A percentile compares a stretch with the other conserved stretches of the same genome.
phyloP scores from a whole-genome alignment of 2,888 invertebrate species.

The Patella pellucida region DNA sequence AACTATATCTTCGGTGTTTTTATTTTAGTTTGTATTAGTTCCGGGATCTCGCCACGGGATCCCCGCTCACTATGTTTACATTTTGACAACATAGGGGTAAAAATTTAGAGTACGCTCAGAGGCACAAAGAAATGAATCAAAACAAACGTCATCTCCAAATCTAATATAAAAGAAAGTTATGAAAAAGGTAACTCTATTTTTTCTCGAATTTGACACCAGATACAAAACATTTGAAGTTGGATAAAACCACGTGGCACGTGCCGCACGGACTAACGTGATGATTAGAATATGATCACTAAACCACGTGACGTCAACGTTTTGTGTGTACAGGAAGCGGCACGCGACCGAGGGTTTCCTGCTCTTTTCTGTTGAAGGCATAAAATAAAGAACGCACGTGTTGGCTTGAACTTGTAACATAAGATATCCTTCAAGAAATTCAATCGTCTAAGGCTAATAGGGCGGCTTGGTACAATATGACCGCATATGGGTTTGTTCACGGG shows the following conservation, averaged over 20 bases:
- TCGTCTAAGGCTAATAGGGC: no score
- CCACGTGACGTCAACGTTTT: slow-evolving; percentile 11
- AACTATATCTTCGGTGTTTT: no score
- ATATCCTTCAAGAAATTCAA: slow-evolving; percentile 3
- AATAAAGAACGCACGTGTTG: not conserved
- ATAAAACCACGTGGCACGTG: slow-evolving; percentile 9
- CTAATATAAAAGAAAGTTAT: no score
- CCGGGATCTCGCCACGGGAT: no score
- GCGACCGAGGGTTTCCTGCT: not conserved
- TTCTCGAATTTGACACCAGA: not conserved
- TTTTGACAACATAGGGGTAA: no score
- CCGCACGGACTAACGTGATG: slow-evolving; percentile 4
- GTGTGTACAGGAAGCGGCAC: slow-evolving; percentile 8
- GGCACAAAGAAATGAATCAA: no score
- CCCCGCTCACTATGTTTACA: no score
- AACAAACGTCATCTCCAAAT: no score
- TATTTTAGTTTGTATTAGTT: no score
- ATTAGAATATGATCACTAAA: not conserved
- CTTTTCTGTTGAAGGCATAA: not conserved
- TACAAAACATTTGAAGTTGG: slow-evolving; percentile 9
- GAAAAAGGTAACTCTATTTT: not conserved
- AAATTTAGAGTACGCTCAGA: no score
- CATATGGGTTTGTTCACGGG: no score
- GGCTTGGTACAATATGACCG: no score
- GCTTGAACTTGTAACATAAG: not conserved